Evolutionary conservation across 2,113 vertebrate species (phyloP).

Genomic region (Todiramphus saurophagus): DNA sequence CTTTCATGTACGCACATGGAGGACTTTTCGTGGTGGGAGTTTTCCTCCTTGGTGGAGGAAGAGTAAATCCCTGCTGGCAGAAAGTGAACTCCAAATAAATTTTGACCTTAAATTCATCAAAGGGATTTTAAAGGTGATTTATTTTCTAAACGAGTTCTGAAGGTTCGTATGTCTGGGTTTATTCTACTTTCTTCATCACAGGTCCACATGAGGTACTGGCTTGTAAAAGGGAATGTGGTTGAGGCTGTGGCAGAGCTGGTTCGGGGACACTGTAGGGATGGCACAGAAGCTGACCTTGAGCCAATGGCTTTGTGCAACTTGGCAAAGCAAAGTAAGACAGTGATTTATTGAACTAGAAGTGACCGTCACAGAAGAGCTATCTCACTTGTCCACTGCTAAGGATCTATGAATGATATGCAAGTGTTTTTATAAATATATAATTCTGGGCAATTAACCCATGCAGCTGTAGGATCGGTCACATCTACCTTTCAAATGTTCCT

Average conservation of each 20-base stretch:
- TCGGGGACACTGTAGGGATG: neutral
- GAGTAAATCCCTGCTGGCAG: neutral
- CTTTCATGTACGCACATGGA: neutral
- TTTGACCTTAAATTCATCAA: neutral
- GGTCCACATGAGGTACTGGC: neutral
- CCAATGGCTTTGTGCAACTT: neutral
- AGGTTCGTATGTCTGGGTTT: neutral
- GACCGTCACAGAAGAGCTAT: neutral
- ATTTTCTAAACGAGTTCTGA: neutral
- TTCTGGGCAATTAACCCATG: neutral
- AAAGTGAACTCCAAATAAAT: neutral
- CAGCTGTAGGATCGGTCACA: fast-evolving
- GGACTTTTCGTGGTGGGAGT: neutral
- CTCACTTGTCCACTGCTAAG: neutral
- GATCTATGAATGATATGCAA: neutral
- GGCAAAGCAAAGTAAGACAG: neutral
- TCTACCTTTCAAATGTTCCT: neutral
- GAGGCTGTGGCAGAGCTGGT: neutral
- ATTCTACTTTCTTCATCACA: neutral
- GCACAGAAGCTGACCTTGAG: neutral
- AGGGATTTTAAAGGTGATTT: neutral
- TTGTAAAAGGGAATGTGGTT: neutral
- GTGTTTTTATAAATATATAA: neutral
- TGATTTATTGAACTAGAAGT: neutral
- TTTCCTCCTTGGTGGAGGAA: neutral